Conservation (phyloP, 2,797 vertebrate genomes). For the Acomys russatus region DNA sequence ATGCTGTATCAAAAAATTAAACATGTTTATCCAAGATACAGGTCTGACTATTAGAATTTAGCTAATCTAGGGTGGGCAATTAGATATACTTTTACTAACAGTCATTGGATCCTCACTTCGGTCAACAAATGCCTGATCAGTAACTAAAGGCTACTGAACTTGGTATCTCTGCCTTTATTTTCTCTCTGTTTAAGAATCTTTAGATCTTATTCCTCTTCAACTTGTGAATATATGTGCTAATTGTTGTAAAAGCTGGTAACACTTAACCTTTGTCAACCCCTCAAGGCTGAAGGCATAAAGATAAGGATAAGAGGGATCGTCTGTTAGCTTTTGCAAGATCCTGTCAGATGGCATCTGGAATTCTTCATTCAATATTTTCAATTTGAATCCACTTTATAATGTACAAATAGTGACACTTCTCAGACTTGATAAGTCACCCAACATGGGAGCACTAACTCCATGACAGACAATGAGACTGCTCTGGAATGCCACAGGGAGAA, state of each 20-base stretch:
- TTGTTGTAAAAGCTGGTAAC: neutral
- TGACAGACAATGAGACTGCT: neutral
- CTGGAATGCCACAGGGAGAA: neutral
- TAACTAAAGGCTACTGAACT: neutral
- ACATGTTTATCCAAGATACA: neutral
- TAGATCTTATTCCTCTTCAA: neutral
- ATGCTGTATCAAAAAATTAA: neutral
- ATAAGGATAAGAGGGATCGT: neutral
- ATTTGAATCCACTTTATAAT: neutral
- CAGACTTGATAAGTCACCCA: neutral
- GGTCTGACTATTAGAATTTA: constrained; percentile 32
- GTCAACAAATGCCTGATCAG: no score
- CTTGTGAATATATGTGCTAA: neutral
- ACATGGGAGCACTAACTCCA: neutral
- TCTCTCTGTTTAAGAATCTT: neutral
- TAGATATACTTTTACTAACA: neutral
- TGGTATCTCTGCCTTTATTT: neutral
- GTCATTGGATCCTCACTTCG: neutral
- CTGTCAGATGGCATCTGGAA: neutral
- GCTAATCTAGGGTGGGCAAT: neutral
- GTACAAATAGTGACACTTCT: neutral
- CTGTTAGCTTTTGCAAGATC: neutral
- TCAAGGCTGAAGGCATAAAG: neutral
- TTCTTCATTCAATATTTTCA: neutral
- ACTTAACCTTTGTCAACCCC: neutral